phyloP scores from a whole-genome alignment of 2,888 invertebrate genomes.

The Melanargia galathea region DNA sequence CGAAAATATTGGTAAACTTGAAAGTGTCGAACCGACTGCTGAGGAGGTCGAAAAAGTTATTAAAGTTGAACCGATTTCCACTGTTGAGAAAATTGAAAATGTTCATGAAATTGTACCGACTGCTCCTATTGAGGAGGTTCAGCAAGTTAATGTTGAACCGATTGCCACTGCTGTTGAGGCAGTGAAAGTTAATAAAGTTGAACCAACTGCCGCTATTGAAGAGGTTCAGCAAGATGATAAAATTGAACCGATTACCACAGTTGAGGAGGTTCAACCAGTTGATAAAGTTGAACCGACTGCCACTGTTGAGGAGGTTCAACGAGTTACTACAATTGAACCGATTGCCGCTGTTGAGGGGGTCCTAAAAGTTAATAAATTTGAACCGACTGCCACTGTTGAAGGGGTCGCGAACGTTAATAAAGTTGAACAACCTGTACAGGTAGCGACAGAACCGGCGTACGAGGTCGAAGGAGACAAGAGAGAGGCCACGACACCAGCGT shows the following conservation, averaged over 20 bases:
- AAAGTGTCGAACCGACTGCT: too few relatives aligned
- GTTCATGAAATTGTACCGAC: too few relatives aligned
- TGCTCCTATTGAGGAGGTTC: too few relatives aligned
- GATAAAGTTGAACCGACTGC: conserved; percentile 10
- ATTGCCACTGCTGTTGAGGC: not conserved
- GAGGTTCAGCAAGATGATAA: not conserved
- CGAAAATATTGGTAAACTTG: not conserved
- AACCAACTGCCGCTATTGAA: not conserved
- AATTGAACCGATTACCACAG: not conserved
- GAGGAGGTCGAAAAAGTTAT: too few relatives aligned
- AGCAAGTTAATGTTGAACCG: not conserved
- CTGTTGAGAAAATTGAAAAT: too few relatives aligned
- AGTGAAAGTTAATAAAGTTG: not conserved
- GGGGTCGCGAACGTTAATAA: conserved; percentile 16
- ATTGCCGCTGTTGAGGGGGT: not conserved
- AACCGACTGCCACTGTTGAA: not conserved
- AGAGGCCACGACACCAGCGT: conserved; percentile 59
- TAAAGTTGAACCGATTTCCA: too few relatives aligned
- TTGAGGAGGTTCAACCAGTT: conserved; percentile 7
- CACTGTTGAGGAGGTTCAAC: not conserved
- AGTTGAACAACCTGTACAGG: conserved; percentile 24
- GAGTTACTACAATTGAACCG: not conserved
- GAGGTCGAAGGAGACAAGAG: conserved; percentile 53
- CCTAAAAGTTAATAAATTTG: conserved; percentile 3
- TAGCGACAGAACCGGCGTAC: conserved; percentile 35